These are phyloP conservation scores for Phylloscopus trochiloides DNA, from an alignment of 2,113 vertebrate species.

Conservation along the genomic window DNA sequence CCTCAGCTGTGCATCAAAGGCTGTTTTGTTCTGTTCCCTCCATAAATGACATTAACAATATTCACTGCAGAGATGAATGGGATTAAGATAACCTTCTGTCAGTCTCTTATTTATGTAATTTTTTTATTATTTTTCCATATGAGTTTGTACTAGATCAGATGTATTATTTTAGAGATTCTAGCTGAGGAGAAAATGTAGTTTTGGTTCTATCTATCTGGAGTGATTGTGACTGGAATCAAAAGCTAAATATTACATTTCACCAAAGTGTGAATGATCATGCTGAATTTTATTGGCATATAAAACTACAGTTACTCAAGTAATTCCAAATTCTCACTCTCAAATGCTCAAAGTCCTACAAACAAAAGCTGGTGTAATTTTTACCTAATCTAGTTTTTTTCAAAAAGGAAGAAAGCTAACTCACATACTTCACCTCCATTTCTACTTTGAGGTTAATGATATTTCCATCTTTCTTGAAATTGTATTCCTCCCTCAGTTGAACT, in stretches of 20 bases:
- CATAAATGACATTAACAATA: not conserved
- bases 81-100: not conserved
- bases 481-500: not conserved
- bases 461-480: not conserved
- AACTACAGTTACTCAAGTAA: not conserved
- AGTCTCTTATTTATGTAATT: not conserved
- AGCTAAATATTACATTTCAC: not conserved
- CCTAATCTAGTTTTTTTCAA: rapidly evolving
- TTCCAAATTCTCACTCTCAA: not conserved
- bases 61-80: not conserved
- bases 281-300: not conserved
- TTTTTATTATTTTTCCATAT: not conserved
- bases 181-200: not conserved
- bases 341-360: not conserved
- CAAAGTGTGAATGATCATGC: not conserved
- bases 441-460: not conserved
- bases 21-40: not conserved
- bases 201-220: not conserved
- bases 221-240: not conserved
- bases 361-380: not conserved
- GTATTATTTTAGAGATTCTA: not conserved
- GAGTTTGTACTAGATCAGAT: not conserved
- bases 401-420: not conserved
- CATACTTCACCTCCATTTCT: not conserved
- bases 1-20: not conserved